These are phyloP conservation scores for Ochlodes sylvanus DNA, from an alignment of 2,888 invertebrate genomes.

Conservation along the genomic window DNA sequence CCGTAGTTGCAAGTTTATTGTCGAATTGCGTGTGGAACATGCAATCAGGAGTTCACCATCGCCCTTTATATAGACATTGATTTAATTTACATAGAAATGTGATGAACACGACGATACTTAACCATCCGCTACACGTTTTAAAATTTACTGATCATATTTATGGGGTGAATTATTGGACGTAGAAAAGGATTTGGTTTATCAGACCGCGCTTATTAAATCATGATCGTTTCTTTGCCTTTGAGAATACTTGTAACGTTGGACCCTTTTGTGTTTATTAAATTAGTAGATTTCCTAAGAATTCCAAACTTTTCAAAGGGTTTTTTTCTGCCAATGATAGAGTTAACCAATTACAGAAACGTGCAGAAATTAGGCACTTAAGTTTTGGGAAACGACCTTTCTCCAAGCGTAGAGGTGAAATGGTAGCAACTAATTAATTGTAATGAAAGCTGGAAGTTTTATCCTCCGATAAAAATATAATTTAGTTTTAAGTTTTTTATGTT, in stretches of 20 bases:
- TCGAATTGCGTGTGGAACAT: constrained; percentile 75
- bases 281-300: constrained; percentile 1
- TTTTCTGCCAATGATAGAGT: constrained; percentile 3
- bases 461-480: too few species aligned
- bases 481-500: too few species aligned
- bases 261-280: constrained; percentile 1
- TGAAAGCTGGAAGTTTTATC: background rate
- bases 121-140: constrained; percentile 19
- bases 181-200: background rate
- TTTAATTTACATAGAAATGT: constrained; percentile 76
- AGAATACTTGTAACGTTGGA: background rate
- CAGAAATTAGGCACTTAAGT: background rate
- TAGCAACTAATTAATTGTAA: background rate
- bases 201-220: constrained; percentile 1
- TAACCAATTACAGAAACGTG: constrained; percentile 9
- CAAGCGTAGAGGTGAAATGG: too few species aligned
- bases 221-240: background rate
- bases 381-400: background rate
- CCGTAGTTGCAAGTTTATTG: constrained; percentile 81
- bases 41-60: constrained; percentile 74
- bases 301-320: background rate
- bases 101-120: constrained; percentile 50
- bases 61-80: constrained; percentile 82
- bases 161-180: background rate
- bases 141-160: constrained; percentile 8